A percentile compares a stretch with the other conserved stretches of the same genome.
Evolutionary conservation across 2,888 invertebrate species (phyloP).

Genomic region (Phengaris alcon): DNA sequence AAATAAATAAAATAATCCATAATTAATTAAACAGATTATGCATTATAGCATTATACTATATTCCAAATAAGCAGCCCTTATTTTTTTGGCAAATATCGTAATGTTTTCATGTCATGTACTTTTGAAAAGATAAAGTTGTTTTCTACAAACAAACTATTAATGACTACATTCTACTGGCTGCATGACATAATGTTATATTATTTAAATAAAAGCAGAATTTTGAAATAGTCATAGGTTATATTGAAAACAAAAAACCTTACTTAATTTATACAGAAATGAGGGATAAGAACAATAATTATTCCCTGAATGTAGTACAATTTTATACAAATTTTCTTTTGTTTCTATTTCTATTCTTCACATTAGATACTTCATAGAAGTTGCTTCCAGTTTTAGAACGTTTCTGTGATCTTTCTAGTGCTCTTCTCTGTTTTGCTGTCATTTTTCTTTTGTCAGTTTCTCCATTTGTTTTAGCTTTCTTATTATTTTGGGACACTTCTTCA

Average conservation of each 20-base stretch:
- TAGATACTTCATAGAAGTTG: slow-evolving; percentile 92
- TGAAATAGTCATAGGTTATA: not conserved
- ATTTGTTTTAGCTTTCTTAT: slow-evolving; percentile 55
- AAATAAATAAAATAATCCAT: too few species aligned
- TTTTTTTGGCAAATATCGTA: too few species aligned
- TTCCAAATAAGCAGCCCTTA: too few species aligned
- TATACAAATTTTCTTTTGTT: slow-evolving; percentile 78
- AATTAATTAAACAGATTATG: too few species aligned
- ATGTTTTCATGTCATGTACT: too few species aligned
- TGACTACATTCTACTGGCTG: not conserved
- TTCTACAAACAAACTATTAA: not conserved
- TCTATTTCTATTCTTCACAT: slow-evolving; percentile 92
- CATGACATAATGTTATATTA: not conserved
- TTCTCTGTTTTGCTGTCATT: slow-evolving; percentile 87
- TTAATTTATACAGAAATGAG: not conserved
- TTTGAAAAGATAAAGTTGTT: too few species aligned
- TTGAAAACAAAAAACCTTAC: not conserved
- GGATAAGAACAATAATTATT: not conserved
- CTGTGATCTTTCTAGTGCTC: slow-evolving; percentile 85
- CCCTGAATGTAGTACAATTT: not conserved
- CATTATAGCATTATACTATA: too few species aligned
- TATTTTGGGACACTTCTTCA: slow-evolving; percentile 69
- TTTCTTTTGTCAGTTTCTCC: slow-evolving; percentile 58
- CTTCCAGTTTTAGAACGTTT: slow-evolving; percentile 91
- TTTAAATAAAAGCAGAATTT: not conserved